A percentile compares a stretch with the other conserved stretches of the same genome.
Conservation (phyloP, 92 coral and sea anemone species). For the Phenganax marumi region DNA sequence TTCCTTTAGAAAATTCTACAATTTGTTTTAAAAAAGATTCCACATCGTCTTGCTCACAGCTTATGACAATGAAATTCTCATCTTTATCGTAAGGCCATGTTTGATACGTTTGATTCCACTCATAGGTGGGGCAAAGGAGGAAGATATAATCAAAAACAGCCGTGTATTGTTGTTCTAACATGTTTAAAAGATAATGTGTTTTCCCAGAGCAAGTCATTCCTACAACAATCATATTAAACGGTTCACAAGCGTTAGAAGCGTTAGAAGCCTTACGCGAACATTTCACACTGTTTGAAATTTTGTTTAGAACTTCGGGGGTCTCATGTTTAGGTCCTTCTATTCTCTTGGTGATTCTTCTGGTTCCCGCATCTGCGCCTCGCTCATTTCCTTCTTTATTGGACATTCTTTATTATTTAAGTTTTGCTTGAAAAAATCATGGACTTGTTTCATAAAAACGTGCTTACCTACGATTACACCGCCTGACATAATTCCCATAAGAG, state of each 20-base stretch:
- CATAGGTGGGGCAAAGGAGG: slow-evolving; percentile 24
- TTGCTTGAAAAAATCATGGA: too few species aligned
- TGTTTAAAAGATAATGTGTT: slow-evolving; percentile 30
- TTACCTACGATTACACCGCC: too few species aligned
- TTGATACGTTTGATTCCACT: slow-evolving; percentile 17
- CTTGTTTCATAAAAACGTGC: too few species aligned
- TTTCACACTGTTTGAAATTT: too few species aligned
- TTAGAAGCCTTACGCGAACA: too few species aligned
- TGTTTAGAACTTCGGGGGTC: too few species aligned
- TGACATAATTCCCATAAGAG: too few species aligned
- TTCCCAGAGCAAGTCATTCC: slow-evolving; percentile 46
- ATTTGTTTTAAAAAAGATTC: background rate
- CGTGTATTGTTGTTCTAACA: slow-evolving; percentile 12
- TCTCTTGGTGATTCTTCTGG: too few species aligned
- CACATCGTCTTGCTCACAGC: slow-evolving; percentile 13
- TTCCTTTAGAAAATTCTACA: background rate
- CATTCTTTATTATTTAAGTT: too few species aligned
- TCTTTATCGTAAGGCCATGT: background rate
- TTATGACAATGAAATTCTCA: background rate
- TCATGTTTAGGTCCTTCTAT: too few species aligned
- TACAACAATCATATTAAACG: slow-evolving; percentile 34
- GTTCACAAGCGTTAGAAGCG: background rate
- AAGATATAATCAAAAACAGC: slow-evolving; percentile 27
- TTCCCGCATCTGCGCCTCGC: too few species aligned
- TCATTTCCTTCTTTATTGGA: too few species aligned